These are phyloP conservation scores for Mesoclemmys tuberculata DNA, from an alignment of 2,113 vertebrate genomes.

Conservation along the genomic window DNA sequence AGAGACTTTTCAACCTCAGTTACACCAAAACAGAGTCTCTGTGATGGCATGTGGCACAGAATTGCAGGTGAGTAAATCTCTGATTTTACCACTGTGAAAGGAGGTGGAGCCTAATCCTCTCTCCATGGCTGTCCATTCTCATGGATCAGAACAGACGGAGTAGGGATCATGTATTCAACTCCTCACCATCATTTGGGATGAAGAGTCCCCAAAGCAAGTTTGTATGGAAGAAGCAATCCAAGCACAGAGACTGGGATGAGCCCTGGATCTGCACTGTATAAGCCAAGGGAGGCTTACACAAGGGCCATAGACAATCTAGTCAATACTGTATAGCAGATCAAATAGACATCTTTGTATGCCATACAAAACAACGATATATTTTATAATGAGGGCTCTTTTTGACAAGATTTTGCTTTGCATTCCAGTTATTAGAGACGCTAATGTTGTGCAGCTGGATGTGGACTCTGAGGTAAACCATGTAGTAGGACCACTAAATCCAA, in stretches of 20 bases:
- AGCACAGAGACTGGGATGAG: background rate
- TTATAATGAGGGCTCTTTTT: background rate
- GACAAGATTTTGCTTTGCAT: constrained; percentile 36
- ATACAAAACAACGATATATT: background rate
- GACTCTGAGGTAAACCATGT: constrained; percentile 93
- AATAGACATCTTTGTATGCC: background rate
- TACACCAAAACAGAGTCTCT: constrained; percentile 84
- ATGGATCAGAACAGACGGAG: background rate
- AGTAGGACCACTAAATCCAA: constrained; percentile 84
- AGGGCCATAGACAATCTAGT: background rate
- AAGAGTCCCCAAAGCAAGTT: background rate
- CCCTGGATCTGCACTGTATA: background rate
- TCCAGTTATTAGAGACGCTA: constrained; percentile 90
- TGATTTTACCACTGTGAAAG: background rate
- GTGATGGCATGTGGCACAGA: constrained; percentile 91
- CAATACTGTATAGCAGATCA: accelerated
- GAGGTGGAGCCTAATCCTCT: background rate
- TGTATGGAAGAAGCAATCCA: background rate
- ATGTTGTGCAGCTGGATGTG: constrained; percentile 91
- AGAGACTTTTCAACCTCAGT: constrained; percentile 89
- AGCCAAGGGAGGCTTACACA: background rate
- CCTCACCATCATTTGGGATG: background rate
- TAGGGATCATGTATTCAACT: background rate
- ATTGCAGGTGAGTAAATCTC: constrained; percentile 85
- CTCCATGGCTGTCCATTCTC: background rate